These are phyloP conservation scores for Rhorus exstirpatorius DNA, from an alignment of 2,888 invertebrate genomes.

Conservation along the genomic window DNA sequence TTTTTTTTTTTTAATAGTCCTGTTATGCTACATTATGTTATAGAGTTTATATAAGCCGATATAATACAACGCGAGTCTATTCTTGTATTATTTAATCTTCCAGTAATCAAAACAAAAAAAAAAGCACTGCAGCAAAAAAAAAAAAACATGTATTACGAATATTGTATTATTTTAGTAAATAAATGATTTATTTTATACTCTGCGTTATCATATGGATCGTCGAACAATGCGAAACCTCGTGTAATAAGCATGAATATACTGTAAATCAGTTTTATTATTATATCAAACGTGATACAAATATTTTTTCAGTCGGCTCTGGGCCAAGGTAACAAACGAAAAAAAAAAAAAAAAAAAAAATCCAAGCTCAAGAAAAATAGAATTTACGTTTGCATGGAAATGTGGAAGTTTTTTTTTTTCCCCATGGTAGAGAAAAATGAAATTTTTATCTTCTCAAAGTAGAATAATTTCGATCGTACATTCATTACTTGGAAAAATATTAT, in stretches of 20 bases:
- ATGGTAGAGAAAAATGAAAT: background rate
- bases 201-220: conserved; percentile 20
- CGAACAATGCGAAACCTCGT: background rate
- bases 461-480: background rate
- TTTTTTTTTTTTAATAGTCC: conserved; percentile 53
- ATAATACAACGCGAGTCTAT: conserved; percentile 46
- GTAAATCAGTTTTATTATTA: conserved; percentile 5
- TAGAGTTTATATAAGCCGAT: conserved; percentile 61
- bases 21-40: conserved; percentile 63
- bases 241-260: conserved; percentile 14
- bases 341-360: background rate
- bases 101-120: conserved; percentile 75
- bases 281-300: background rate
- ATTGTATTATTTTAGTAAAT: conserved; percentile 82
- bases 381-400: too few relatives aligned
- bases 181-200: conserved; percentile 82
- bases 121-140: conserved; percentile 50
- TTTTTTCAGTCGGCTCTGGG: conserved; percentile 2
- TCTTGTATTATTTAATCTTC: conserved; percentile 76
- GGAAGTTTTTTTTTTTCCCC: background rate
- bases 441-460: background rate
- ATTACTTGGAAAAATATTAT: background rate
- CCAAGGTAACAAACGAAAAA: background rate
- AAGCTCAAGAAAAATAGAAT: too few relatives aligned
- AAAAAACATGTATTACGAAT: conserved; percentile 74